Conservation (phyloP, 2,888 invertebrate genomes). For the Ptychoptera albimana region DNA sequence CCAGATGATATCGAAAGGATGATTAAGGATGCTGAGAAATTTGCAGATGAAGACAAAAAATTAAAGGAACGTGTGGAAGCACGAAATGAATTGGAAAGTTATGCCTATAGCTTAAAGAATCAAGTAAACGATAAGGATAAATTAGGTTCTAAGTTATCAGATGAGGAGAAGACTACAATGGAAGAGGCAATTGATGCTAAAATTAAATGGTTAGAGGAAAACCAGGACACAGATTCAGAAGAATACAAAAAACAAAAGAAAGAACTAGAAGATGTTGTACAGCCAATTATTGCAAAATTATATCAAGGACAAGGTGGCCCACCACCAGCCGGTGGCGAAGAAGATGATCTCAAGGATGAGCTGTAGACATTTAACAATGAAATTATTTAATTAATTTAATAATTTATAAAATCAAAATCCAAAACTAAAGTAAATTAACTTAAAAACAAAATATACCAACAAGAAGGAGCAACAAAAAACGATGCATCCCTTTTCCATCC, state of each 20-base stretch:
- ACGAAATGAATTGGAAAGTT: conserved; percentile 91
- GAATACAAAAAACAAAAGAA: conserved; percentile 93
- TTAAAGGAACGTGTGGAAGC: conserved; percentile 90
- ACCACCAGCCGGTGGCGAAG: conserved; percentile 56
- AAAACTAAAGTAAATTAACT: no score
- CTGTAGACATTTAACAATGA: conserved; percentile 37
- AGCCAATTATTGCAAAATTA: conserved; percentile 93
- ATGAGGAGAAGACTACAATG: conserved; percentile 86
- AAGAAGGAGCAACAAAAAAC: no score
- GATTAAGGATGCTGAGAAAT: conserved; percentile 98
- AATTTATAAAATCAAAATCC: no score
- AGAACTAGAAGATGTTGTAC: conserved; percentile 83
- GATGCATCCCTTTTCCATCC: no score
- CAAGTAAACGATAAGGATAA: conserved; percentile 95
- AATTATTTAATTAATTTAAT: no score
- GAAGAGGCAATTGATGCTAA: conserved; percentile 91
- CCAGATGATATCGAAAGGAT: conserved; percentile 98
- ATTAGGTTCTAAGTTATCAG: conserved; percentile 76
- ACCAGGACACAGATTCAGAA: conserved; percentile 81
- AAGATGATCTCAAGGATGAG: conserved; percentile 70
- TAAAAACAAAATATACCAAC: no score
- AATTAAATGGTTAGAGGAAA: conserved; percentile 95
- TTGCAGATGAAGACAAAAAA: conserved; percentile 97
- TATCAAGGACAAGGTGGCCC: conserved; percentile 76
- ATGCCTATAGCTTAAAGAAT: conserved; percentile 94